These are phyloP conservation scores for Aepyceros melampus DNA, from an alignment of 2,113 vertebrate species.

Conservation along the genomic window DNA sequence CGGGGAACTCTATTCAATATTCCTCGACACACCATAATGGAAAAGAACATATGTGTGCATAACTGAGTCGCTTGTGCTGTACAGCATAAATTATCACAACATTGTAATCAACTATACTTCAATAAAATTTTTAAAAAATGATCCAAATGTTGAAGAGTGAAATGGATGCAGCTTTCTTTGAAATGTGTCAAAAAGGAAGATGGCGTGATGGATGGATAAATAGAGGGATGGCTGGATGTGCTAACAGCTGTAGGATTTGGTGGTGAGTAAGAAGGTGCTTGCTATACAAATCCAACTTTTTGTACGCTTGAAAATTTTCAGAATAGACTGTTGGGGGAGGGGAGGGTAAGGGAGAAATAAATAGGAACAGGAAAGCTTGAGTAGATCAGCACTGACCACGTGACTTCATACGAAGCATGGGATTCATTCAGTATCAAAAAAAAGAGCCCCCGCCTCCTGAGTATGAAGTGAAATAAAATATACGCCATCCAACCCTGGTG, in stretches of 20 bases:
- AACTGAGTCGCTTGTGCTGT: background rate
- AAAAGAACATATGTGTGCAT: background rate
- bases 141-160: background rate
- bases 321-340: background rate
- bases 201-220: background rate
- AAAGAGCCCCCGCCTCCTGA: fast-evolving
- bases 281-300: background rate
- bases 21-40: background rate
- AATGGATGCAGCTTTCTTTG: background rate
- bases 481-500: background rate
- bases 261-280: background rate
- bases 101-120: background rate
- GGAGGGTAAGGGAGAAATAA: background rate
- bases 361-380: background rate
- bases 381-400: background rate
- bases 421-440: background rate
- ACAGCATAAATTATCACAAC: background rate
- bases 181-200: background rate
- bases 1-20: background rate
- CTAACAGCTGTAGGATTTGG: background rate
- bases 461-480: background rate
- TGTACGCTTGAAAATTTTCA: background rate
- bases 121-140: background rate
- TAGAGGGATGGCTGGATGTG: background rate
- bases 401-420: background rate